Conservation (phyloP, 2,113 vertebrate genomes). For the Verasper variegatus region DNA sequence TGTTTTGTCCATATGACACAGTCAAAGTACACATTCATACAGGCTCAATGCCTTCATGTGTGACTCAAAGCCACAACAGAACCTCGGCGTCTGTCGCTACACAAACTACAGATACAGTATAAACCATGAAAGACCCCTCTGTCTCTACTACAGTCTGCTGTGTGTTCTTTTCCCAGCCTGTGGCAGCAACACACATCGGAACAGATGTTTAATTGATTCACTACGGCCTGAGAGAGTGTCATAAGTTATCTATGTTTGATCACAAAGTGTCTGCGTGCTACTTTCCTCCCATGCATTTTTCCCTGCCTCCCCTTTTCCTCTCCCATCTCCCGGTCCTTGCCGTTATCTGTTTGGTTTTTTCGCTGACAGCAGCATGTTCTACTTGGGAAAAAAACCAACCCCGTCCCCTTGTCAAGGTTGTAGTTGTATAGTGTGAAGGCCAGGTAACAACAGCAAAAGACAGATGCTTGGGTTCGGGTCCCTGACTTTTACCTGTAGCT, state of each 20-base stretch:
- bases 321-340: background rate
- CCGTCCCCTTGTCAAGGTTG: slow-evolving; percentile 20
- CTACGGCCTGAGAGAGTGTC: slow-evolving; percentile 38
- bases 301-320: background rate
- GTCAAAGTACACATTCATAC: slow-evolving; percentile 45
- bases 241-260: slow-evolving; percentile 65
- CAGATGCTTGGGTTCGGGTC: slow-evolving; percentile 27
- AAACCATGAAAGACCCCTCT: slow-evolving; percentile 69
- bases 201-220: slow-evolving; percentile 75
- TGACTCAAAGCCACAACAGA: slow-evolving; percentile 64
- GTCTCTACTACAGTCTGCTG: slow-evolving; percentile 41
- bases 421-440: slow-evolving; percentile 37
- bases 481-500: slow-evolving; percentile 30
- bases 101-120: slow-evolving; percentile 60
- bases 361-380: slow-evolving; percentile 34
- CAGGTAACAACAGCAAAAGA: slow-evolving; percentile 17
- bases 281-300: slow-evolving; percentile 25
- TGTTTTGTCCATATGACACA: slow-evolving; percentile 50
- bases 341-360: slow-evolving; percentile 24
- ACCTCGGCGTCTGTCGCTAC: slow-evolving; percentile 56
- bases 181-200: slow-evolving; percentile 42
- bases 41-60: slow-evolving; percentile 51
- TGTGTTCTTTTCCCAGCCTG: slow-evolving; percentile 52
- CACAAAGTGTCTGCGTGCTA: slow-evolving; percentile 25
- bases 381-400: background rate